phyloP scores from a whole-genome alignment of 2,888 invertebrate species.

The Tachystola acroxantha region DNA sequence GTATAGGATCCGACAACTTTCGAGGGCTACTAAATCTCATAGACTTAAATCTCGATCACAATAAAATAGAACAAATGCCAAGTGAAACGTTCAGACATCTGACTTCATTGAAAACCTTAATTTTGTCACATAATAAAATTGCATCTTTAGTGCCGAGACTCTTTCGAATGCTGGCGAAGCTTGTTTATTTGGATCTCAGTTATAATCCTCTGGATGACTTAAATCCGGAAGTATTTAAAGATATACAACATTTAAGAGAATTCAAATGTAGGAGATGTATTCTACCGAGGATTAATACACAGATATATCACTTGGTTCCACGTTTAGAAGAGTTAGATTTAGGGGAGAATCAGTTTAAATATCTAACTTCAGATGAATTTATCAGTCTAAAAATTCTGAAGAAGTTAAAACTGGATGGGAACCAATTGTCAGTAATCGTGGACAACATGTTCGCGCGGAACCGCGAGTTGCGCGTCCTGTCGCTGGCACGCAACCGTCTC shows the following conservation, averaged over 20 bases:
- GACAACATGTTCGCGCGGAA: slow-evolving; percentile 83
- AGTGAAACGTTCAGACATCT: slow-evolving; percentile 87
- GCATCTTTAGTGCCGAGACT: slow-evolving; percentile 83
- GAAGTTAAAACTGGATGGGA: slow-evolving; percentile 84
- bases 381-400: slow-evolving; percentile 81
- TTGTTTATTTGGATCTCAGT: slow-evolving; percentile 85
- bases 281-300: slow-evolving; percentile 85
- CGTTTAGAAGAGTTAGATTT: slow-evolving; percentile 86
- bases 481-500: slow-evolving; percentile 84
- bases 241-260: slow-evolving; percentile 83
- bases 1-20: slow-evolving; percentile 85
- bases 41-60: slow-evolving; percentile 85
- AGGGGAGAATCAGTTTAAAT: slow-evolving; percentile 87
- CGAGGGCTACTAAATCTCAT: slow-evolving; percentile 85
- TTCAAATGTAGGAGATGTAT: slow-evolving; percentile 86
- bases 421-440: slow-evolving; percentile 86
- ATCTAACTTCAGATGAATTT: slow-evolving; percentile 85
- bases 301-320: slow-evolving; percentile 86
- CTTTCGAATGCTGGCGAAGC: slow-evolving; percentile 85
- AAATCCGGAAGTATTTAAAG: slow-evolving; percentile 88
- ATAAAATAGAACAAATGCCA: slow-evolving; percentile 85
- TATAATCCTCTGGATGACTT: slow-evolving; percentile 85
- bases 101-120: slow-evolving; percentile 82
- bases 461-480: slow-evolving; percentile 70
- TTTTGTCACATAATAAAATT: slow-evolving; percentile 82